Percentiles rank a stretch among this genome's conserved stretches.
These are phyloP conservation scores for Dysdera silvatica DNA, from an alignment of 1,140 invertebrate genomes.

Conservation along the genomic window DNA sequence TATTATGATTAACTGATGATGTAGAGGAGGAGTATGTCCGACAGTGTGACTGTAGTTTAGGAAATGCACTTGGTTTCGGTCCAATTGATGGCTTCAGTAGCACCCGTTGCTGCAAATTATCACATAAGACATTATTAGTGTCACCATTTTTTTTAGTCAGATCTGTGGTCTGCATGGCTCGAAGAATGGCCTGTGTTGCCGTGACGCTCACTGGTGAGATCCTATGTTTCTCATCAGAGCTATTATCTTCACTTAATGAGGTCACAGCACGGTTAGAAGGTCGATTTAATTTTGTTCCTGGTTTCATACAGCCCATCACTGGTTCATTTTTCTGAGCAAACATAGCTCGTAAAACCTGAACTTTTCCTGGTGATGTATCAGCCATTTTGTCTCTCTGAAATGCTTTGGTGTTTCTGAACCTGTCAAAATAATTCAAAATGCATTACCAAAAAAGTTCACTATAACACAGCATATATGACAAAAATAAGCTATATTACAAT, in stretches of 20 bases:
- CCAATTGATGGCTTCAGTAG: constrained; percentile 4
- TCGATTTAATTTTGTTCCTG: background rate
- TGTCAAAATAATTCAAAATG: no score
- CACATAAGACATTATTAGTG: background rate
- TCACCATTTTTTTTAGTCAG: background rate
- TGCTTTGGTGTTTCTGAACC: no score
- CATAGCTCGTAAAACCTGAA: constrained; percentile 20
- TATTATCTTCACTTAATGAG: background rate
- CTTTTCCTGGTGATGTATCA: constrained; percentile 23
- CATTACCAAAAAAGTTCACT: no score
- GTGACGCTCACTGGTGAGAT: background rate
- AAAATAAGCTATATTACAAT: no score
- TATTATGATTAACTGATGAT: background rate
- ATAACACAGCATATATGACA: no score
- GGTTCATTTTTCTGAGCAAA: constrained; percentile 21
- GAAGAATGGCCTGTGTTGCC: background rate
- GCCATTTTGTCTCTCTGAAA: no score
- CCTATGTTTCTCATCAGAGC: background rate
- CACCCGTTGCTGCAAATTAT: background rate
- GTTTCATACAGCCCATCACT: constrained; percentile 20
- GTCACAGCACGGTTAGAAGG: background rate
- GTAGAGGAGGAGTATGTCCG: background rate
- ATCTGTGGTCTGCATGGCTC: background rate
- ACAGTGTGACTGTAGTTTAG: background rate
- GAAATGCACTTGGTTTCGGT: constrained; percentile 8